Evolutionary conservation across 2,888 invertebrate genomes (phyloP).

Genomic region (Atherix ibis): DNA sequence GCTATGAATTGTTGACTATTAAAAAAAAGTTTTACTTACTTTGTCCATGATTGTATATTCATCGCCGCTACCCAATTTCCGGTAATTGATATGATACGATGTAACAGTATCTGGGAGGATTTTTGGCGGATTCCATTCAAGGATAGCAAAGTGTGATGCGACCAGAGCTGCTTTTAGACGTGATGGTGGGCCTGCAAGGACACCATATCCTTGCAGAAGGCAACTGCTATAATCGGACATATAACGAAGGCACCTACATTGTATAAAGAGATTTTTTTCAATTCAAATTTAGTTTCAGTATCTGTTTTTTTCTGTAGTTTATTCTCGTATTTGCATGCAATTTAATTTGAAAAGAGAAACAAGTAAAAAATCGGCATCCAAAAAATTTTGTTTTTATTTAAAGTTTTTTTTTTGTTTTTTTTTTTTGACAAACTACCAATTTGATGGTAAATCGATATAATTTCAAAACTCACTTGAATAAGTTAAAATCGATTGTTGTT

Average conservation of each 20-base stretch:
- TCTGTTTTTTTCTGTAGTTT: no score
- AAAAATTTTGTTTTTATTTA: no score
- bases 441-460: no score
- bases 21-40: conserved; percentile 17
- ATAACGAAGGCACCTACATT: conserved; percentile 53
- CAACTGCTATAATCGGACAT: conserved; percentile 71
- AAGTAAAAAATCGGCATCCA: no score
- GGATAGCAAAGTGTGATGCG: conserved; percentile 57
- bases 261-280: no score
- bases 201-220: conserved; percentile 69
- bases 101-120: conserved; percentile 54
- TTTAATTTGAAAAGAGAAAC: no score
- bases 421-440: no score
- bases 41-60: conserved; percentile 41
- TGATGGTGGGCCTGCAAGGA: conserved; percentile 57
- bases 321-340: no score
- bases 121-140: conserved; percentile 62
- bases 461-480: conserved; percentile 68
- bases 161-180: conserved; percentile 55
- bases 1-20: no score
- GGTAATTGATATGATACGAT: conserved; percentile 45
- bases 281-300: no score
- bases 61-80: conserved; percentile 37
- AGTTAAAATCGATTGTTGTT: conserved; percentile 60
- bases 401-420: no score